These are phyloP conservation scores for Chamaea fasciata DNA, from an alignment of 2,113 vertebrate genomes.

Conservation along the genomic window DNA sequence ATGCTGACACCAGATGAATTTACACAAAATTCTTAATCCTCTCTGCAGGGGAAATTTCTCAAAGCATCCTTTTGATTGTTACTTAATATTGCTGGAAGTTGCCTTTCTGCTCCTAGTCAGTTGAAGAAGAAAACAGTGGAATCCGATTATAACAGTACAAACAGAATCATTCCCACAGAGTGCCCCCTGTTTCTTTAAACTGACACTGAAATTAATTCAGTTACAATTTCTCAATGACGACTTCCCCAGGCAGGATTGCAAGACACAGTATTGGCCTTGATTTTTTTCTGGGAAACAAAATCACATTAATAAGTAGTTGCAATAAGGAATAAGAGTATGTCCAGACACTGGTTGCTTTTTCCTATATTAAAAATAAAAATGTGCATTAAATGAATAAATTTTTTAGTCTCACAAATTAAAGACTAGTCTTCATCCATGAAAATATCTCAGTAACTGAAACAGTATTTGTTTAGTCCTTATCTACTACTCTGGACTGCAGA, in stretches of 20 bases:
- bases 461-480: background rate
- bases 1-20: conserved; percentile 41
- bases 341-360: background rate
- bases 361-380: background rate
- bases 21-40: conserved; percentile 44
- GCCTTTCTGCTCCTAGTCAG: background rate
- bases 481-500: background rate
- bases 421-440: background rate
- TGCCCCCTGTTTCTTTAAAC: conserved; percentile 4
- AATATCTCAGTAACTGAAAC: background rate
- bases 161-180: conserved; percentile 29
- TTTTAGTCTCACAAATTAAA: background rate
- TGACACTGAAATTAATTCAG: background rate
- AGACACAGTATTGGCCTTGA: background rate
- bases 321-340: background rate
- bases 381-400: background rate
- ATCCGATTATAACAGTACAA: conserved; percentile 22
- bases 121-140: conserved; percentile 6
- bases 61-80: conserved; percentile 42
- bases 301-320: background rate
- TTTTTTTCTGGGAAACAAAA: background rate
- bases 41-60: conserved; percentile 41
- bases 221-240: background rate
- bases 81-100: conserved; percentile 50
- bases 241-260: background rate